Base-by-base conservation (phyloP, 2,888 invertebrate genomes). In the Abscondita cerata region DNA sequence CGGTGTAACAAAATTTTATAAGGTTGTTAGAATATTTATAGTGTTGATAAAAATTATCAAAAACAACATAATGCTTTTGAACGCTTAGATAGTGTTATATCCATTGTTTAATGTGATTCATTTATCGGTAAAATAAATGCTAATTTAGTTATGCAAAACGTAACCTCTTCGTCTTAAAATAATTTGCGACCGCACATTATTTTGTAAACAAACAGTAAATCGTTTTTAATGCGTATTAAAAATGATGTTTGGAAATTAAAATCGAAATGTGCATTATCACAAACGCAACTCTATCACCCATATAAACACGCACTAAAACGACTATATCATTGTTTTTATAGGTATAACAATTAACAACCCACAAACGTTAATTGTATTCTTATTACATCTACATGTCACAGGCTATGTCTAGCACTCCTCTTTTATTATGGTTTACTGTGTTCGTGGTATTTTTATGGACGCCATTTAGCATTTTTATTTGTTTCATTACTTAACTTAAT, bases 401-500 rank as follows among this genome's bases (percentile, higher is more conserved):
- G 62, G 61, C 68, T 65, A 64, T 68, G 70, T 71, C 70, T 71
- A 68, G 68, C 62, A 46, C 51, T 57, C 50, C 68, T 68, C 70
- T 60, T 56, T 62, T 51, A 60, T 55, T 57, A 51, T 33, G 44
- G 41, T 60, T 55, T 55, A 55, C 57, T 52, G 56, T 51, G 51
- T 69, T 60, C 66, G 56, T 64, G 66, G 63, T 68, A 65, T 70
- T 69, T 68, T 66, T 66, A 66, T 66, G 69, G 68, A 65, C 52
- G 64, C 62, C 55, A 68, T 76, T 77, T 77, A 71, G 68, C 69
- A 69, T 72, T 76, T 78, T 79, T 76, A 77, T 78, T 77, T 77
- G 78, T 78, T 78, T 78, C 77, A 73, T 76, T 76, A 77, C 78
- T 77, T 77, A 73, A 75, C 73, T 76, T 75, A 78, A 78, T 78